Base-by-base conservation (phyloP, 2,113 vertebrate genomes). In the Sceloporus undulatus region DNA sequence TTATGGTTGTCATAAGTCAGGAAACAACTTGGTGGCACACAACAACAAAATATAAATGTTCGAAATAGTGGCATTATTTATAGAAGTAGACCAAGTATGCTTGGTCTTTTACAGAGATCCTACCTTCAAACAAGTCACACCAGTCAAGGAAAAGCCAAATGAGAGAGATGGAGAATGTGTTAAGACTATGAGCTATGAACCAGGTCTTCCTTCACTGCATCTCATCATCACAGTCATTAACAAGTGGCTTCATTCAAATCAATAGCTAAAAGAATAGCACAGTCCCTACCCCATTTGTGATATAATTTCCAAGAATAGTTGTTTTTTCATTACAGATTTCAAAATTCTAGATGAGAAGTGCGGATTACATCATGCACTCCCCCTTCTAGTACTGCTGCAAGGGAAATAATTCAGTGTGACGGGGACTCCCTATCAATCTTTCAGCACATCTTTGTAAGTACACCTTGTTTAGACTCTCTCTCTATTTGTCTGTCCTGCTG, bases 401-500 rank as follows among this genome's bases (percentile, higher is more conserved):
- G 74, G 75, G 21, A 84, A 88, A 88, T 27, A 77, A 54, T 40
- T 66, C 54, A 65, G 40, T 77, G 56, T 34, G 27, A 4, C 1
- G 34, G 14, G 27, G 40, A 16, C 34, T 40, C 34, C 65, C 25
- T 19, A 27, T 80, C 52, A 56, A 59, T 73, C 77, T 56, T 65
- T 79, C 79, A 76, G 34, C 86, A 52, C 29, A 34, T 42, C 48
- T 76, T 34, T 54, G 29, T 66, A 76, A 82, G 79, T 10, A 87
- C 7, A 76, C 8, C 59, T 87, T 73, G 54, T 75, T 87, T 74
- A 82, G 38, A 62, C 13, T 82, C 52, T 52, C 52, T 27, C n/a
- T 40, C 9, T 6, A 48, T 62, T 23, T 34, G 9, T 27, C 52
- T 71, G 18, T 25, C 75, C 59, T 19, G 29, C 54, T 75, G 38